phyloP scores from a whole-genome alignment of 2,797 vertebrate species.

The Chromobotia macracanthus region DNA sequence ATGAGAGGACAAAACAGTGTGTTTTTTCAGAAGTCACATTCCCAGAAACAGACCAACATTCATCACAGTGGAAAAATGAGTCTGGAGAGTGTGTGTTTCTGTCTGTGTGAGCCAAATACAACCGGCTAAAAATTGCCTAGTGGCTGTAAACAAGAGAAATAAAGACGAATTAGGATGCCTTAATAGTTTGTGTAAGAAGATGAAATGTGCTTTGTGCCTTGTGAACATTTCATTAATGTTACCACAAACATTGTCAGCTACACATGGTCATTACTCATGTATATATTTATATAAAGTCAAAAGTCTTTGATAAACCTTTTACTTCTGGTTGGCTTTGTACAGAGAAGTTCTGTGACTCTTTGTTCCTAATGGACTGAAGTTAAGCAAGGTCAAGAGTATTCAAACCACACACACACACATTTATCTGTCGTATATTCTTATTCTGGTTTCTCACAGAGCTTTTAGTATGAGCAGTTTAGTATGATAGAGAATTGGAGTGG shows the following conservation, averaged over 20 bases:
- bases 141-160: constrained; percentile 34
- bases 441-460: neutral
- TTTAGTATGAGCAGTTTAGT: neutral
- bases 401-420: constrained; percentile 8
- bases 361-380: neutral
- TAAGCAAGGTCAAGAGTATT: neutral
- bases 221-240: neutral
- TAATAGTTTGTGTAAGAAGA: constrained; percentile 31
- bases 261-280: constrained; percentile 20
- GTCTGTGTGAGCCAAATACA: constrained; percentile 28
- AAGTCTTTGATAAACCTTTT: neutral
- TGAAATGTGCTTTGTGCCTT: constrained; percentile 1
- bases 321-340: neutral
- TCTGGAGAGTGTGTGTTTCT: constrained; percentile 26
- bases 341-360: constrained; percentile 2
- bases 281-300: constrained; percentile 25
- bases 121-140: constrained; percentile 2
- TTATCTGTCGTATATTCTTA: neutral
- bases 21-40: neutral
- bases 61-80: neutral
- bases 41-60: constrained; percentile 35
- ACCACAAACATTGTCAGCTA: constrained; percentile 11
- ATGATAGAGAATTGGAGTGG: neutral
- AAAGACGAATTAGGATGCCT: constrained; percentile 39
- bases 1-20: neutral